phyloP scores from a whole-genome alignment of 2,797 vertebrate species.

The Sarcoramphus papa region DNA sequence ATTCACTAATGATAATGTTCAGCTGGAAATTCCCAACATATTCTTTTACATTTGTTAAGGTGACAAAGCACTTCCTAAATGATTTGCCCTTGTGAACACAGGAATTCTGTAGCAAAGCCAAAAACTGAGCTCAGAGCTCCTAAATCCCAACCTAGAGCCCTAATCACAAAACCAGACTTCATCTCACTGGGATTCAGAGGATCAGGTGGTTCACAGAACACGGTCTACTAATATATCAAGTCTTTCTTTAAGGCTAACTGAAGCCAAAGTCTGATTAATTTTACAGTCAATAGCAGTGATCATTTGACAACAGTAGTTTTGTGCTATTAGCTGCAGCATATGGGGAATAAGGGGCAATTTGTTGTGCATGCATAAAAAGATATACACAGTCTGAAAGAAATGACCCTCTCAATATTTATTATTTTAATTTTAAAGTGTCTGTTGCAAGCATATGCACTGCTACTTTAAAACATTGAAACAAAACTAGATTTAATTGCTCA shows the following conservation, averaged over 20 bases:
- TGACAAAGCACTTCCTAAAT: constrained; percentile 47
- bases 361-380: constrained; percentile 7
- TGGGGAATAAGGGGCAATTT: constrained; percentile 23
- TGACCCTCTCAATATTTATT: constrained; percentile 41
- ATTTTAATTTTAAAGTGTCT: constrained; percentile 40
- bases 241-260: constrained; percentile 16
- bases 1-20: not conserved
- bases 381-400: constrained; percentile 21
- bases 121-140: constrained; percentile 5
- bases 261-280: constrained; percentile 47
- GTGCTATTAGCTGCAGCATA: constrained; percentile 32
- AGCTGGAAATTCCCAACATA: constrained; percentile 7
- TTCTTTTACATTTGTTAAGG: constrained; percentile 11
- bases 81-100: not conserved
- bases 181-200: not conserved
- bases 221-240: not conserved
- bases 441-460: not conserved
- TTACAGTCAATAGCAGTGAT: constrained; percentile 35
- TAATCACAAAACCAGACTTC: constrained; percentile 31
- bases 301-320: constrained; percentile 47
- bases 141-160: not conserved
- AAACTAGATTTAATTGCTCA: constrained; percentile 23
- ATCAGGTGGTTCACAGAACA: constrained; percentile 11
- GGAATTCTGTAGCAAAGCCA: constrained; percentile 28
- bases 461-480: constrained; percentile 28